Evolutionary conservation across 2,797 vertebrate genomes (phyloP).

Genomic region (Malurus leucopterus): DNA sequence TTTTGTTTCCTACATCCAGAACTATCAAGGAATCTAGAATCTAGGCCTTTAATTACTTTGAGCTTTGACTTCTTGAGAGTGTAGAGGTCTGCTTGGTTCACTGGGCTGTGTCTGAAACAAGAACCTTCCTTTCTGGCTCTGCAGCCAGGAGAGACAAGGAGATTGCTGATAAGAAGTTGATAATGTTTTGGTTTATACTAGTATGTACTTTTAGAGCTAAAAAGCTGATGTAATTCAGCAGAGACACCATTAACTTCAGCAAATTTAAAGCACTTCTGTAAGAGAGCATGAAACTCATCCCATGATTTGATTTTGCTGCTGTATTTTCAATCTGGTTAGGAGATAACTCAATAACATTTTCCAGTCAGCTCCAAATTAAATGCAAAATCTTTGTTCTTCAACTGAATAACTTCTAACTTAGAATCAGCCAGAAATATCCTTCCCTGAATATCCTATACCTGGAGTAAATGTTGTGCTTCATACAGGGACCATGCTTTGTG

Average conservation of each 20-base stretch:
- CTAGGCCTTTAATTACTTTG: not conserved
- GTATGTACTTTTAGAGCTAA: slow-evolving; percentile 12
- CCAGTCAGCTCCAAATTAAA: slow-evolving; percentile 48
- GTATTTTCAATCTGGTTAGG: slow-evolving; percentile 37
- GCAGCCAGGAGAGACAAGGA: not conserved
- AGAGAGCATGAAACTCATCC: slow-evolving; percentile 37
- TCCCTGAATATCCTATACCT: not conserved
- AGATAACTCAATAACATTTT: slow-evolving; percentile 46
- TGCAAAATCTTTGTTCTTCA: slow-evolving; percentile 41
- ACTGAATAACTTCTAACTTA: not conserved
- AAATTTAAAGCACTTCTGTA: slow-evolving; percentile 35
- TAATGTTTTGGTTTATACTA: slow-evolving; percentile 18
- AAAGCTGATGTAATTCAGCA: slow-evolving; percentile 39
- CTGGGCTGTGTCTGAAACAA: not conserved
- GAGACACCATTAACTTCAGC: slow-evolving; percentile 26
- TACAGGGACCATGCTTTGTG: not conserved
- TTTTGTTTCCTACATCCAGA: not conserved
- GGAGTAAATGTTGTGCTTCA: not conserved
- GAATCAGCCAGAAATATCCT: slow-evolving; percentile 4
- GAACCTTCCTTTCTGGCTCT: not conserved
- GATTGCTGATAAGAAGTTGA: slow-evolving; percentile 16
- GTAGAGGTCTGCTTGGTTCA: not conserved
- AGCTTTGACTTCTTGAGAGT: not conserved
- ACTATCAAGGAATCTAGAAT: not conserved
- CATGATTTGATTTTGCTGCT: slow-evolving; percentile 51